These are phyloP conservation scores for Trigoniulus corallinus DNA, from an alignment of 1,140 invertebrate species.

Conservation along the genomic window DNA sequence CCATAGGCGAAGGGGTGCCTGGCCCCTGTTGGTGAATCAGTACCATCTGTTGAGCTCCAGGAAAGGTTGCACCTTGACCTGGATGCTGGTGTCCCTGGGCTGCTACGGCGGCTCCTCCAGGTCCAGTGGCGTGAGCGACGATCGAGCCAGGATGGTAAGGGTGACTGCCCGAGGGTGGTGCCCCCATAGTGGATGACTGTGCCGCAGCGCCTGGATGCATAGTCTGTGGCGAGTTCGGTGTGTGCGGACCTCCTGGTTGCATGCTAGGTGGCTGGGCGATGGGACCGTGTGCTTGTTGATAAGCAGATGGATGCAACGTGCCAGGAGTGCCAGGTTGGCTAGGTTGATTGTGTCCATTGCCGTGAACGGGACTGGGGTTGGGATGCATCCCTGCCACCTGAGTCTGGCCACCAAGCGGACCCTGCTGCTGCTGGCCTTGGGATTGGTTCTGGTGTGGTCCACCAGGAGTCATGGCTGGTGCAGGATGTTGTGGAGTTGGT, in stretches of 20 bases:
- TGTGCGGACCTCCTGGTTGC: conserved; percentile 15
- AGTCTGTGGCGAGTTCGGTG: conserved; percentile 16
- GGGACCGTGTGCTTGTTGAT: conserved; percentile 10
- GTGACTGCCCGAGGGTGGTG: neutral
- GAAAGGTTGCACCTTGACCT: neutral
- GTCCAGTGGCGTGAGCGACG: neutral
- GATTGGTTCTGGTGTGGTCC: conserved; percentile 13
- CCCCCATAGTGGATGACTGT: too few relatives aligned
- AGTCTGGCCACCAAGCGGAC: too few relatives aligned
- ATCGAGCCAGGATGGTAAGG: neutral
- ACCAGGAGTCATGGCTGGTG: conserved; percentile 12
- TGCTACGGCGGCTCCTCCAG: neutral
- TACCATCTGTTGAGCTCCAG: conserved; percentile 10
- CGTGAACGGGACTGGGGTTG: conserved; percentile 13
- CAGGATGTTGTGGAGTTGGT: conserved; percentile 10
- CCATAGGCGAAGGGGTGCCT: neutral
- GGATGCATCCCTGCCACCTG: conserved; percentile 12
- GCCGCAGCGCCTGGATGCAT: conserved; percentile 7
- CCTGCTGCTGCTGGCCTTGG: conserved; percentile 12
- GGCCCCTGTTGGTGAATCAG: conserved; percentile 11
- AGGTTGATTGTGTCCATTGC: conserved; percentile 12
- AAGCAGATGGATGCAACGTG: conserved; percentile 12
- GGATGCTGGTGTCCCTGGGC: neutral
- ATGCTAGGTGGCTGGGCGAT: conserved; percentile 12
- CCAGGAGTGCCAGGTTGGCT: conserved; percentile 11